Percentiles rank a stretch among this genome's conserved stretches.
phyloP scores from a whole-genome alignment of 2,797 vertebrate species.

The Cheirogaleus major region DNA sequence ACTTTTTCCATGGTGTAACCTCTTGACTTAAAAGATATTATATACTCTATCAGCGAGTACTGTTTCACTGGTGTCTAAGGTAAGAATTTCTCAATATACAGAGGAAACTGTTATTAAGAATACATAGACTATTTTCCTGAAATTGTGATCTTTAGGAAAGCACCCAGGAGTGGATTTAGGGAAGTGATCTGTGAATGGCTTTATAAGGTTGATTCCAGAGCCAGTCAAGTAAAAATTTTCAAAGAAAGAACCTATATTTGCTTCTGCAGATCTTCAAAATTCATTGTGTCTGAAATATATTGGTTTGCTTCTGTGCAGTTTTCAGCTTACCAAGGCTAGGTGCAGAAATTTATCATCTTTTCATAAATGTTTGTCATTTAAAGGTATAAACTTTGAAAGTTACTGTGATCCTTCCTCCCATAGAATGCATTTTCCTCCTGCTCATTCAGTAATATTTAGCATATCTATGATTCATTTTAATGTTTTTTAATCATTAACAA shows the following conservation, averaged over 20 bases:
- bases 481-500: background rate
- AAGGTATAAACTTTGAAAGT: background rate
- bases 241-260: background rate
- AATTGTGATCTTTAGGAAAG: conserved; percentile 25
- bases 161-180: background rate
- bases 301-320: background rate
- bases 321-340: background rate
- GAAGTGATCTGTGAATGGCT: background rate
- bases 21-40: conserved; percentile 20
- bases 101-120: background rate
- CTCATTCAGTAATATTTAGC: background rate
- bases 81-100: background rate
- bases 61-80: conserved; percentile 21
- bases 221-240: conserved; percentile 32
- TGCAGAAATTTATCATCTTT: background rate
- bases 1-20: background rate
- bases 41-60: background rate
- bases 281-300: background rate
- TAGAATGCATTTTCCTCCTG: background rate
- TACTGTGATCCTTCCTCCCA: background rate
- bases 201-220: background rate
- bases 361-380: background rate
- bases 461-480: background rate
- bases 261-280: background rate
- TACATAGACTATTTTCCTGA: background rate